Percentiles rank a stretch among this genome's conserved stretches.
These are phyloP conservation scores for Hexactinellida sp. DNA, from an alignment of 37 sponge, comb jelly and placozoan species.

Conservation along the genomic window DNA sequence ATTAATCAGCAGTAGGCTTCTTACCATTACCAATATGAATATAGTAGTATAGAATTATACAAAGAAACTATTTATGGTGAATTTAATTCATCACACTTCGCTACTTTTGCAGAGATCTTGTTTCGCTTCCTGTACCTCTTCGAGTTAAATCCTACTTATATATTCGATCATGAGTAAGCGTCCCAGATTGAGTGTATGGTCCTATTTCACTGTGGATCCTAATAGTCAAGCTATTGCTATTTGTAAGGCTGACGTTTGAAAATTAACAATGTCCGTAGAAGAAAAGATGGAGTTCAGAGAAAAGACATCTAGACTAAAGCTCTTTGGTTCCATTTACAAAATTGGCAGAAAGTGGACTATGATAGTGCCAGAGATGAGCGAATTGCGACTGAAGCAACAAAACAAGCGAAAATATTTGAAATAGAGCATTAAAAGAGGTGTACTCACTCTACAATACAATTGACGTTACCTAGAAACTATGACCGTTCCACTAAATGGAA, in stretches of 20 bases:
- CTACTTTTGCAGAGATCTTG: not conserved
- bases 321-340: slow-evolving; percentile 1
- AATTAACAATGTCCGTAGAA: not conserved
- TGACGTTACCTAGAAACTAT: not conserved
- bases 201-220: slow-evolving; percentile 14
- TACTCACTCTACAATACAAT: not conserved
- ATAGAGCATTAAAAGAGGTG: not conserved
- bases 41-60: not conserved
- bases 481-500: not conserved
- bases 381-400: slow-evolving; percentile 16
- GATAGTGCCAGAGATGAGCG: not conserved
- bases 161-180: slow-evolving; percentile 2
- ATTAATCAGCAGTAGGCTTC: slow-evolving; percentile 1
- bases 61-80: not conserved
- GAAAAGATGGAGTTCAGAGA: slow-evolving; percentile 2
- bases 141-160: not conserved
- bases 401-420: slow-evolving; percentile 10
- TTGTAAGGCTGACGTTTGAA: not conserved
- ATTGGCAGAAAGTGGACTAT: slow-evolving; percentile 1
- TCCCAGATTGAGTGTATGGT: slow-evolving; percentile 17
- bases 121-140: not conserved
- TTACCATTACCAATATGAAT: slow-evolving; percentile 15
- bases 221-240: not conserved
- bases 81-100: not conserved
- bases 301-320: slow-evolving; percentile 14